phyloP scores from a whole-genome alignment of 2,797 vertebrate species.

The Catamblyrhynchus diadema region DNA sequence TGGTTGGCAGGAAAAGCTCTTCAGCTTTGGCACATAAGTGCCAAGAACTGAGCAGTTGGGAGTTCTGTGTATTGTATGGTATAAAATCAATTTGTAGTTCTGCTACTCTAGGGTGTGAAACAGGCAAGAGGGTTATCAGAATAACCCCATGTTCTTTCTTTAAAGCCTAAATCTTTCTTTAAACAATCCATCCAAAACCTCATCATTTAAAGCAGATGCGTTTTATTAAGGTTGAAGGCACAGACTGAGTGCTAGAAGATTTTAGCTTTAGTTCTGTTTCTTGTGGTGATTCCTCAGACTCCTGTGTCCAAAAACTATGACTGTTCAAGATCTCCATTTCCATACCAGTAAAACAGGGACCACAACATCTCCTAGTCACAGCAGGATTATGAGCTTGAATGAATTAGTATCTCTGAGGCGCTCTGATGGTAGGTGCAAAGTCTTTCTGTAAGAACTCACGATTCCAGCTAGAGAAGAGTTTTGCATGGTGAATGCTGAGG shows the following conservation, averaged over 20 bases:
- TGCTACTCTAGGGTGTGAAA: not conserved
- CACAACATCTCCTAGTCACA: not conserved
- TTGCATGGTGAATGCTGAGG: not conserved
- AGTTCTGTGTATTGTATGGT: not conserved
- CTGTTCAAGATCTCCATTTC: not conserved
- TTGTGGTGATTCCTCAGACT: not conserved
- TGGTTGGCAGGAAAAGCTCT: not conserved
- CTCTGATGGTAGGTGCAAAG: not conserved
- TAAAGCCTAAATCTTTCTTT: not conserved
- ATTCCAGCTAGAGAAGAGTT: not conserved
- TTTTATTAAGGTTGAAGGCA: not conserved
- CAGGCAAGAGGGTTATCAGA: not conserved
- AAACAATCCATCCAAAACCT: not conserved
- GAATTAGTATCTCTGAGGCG: not conserved
- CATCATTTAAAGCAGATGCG: fast-evolving
- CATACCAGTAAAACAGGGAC: not conserved
- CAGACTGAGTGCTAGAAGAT: not conserved
- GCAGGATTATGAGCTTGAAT: not conserved
- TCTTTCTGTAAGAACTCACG: not conserved
- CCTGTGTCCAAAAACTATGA: fast-evolving
- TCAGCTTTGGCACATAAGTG: fast-evolving
- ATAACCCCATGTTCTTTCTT: not conserved
- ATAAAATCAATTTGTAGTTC: not conserved
- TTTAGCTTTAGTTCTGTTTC: not conserved
- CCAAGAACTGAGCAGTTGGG: not conserved